Percentiles rank a stretch among this genome's conserved stretches.
Evolutionary conservation across 1,140 invertebrate genomes (phyloP).

Genomic region (Ylistrum balloti): DNA sequence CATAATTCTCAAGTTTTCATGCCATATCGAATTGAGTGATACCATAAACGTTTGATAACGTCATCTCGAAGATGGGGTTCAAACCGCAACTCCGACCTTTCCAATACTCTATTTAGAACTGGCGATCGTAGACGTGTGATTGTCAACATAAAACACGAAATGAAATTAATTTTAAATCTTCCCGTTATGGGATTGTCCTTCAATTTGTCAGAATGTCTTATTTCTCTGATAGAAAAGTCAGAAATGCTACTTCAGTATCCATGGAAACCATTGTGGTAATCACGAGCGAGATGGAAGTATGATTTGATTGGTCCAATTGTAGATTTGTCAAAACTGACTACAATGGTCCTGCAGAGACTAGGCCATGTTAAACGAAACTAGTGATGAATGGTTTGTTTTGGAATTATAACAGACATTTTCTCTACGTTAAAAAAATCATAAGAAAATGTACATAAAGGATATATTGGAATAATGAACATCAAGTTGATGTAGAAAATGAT

Average conservation of each 20-base stretch:
- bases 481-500: too few species aligned
- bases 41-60: constrained; percentile 53
- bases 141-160: constrained; percentile 34
- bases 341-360: background rate
- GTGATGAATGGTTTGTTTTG: background rate
- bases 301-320: background rate
- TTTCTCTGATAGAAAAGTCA: constrained; percentile 16
- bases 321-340: constrained; percentile 34
- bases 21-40: constrained; percentile 41
- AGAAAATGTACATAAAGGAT: background rate
- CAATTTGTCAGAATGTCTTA: constrained; percentile 35
- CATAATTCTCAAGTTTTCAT: constrained; percentile 56
- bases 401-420: background rate
- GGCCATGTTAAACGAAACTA: background rate
- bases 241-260: background rate
- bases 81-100: constrained; percentile 56
- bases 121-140: constrained; percentile 24
- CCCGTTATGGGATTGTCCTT: constrained; percentile 30
- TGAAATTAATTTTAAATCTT: constrained; percentile 36
- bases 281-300: background rate
- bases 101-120: constrained; percentile 40
- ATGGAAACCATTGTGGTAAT: background rate
- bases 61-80: constrained; percentile 56
- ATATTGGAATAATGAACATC: background rate
- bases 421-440: too few species aligned